phyloP scores from a whole-genome alignment of 2,888 invertebrate genomes.

The Torymus tubicola region DNA sequence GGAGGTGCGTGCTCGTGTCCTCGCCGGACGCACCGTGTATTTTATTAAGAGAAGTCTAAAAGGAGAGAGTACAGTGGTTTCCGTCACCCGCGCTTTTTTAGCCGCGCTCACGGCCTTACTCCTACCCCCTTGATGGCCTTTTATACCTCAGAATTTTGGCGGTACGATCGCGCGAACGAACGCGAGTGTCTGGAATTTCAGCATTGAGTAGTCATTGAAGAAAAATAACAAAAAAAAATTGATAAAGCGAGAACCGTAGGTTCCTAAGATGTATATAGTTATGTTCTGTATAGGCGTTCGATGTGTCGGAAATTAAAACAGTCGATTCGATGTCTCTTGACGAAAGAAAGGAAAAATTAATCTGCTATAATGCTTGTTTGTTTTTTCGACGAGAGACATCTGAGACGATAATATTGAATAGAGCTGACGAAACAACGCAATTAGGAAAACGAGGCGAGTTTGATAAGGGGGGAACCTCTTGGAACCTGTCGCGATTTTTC shows the following conservation, averaged over 20 bases:
- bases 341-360: slow-evolving; percentile 29
- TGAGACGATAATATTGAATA: slow-evolving; percentile 6
- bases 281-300: slow-evolving; percentile 55
- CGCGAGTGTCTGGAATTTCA: slow-evolving; percentile 12
- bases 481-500: slow-evolving; percentile 36
- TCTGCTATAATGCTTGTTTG: slow-evolving; percentile 1
- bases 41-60: slow-evolving; percentile 29
- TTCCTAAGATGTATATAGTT: slow-evolving; percentile 59
- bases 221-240: slow-evolving; percentile 14
- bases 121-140: background rate
- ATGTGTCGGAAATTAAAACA: slow-evolving; percentile 52
- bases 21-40: slow-evolving; percentile 22
- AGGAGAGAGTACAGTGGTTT: slow-evolving; percentile 17
- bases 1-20: background rate
- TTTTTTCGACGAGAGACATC: slow-evolving; percentile 34
- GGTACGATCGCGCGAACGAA: background rate
- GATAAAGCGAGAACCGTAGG: slow-evolving; percentile 49
- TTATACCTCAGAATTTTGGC: background rate
- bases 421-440: background rate
- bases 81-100: slow-evolving; percentile 31
- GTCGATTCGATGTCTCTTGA: slow-evolving; percentile 34
- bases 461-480: slow-evolving; percentile 5
- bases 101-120: slow-evolving; percentile 9
- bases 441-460: background rate
- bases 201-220: slow-evolving; percentile 41